Percentiles rank a stretch among this genome's conserved stretches.
Conservation (phyloP, 2,113 vertebrate species). For the Myanophis thanlyinensis region DNA sequence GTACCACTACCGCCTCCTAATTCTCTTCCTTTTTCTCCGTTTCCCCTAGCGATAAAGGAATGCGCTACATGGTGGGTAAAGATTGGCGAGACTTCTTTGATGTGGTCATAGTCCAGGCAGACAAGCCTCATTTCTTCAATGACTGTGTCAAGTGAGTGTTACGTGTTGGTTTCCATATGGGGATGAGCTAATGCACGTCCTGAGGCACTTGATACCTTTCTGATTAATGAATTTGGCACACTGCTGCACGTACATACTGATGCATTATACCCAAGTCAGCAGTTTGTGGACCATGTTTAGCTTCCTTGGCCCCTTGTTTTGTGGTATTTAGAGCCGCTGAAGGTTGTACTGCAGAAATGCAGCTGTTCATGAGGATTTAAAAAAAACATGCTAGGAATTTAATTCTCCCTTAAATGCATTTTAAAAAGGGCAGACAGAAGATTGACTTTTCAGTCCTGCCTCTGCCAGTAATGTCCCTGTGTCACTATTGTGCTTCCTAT, state of each 20-base stretch:
- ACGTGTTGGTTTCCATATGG: background rate
- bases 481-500: background rate
- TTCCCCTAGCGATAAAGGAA: slow-evolving; percentile 77
- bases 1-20: background rate
- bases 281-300: background rate
- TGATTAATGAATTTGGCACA: background rate
- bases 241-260: background rate
- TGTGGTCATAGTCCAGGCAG: slow-evolving; percentile 82
- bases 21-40: background rate
- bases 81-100: slow-evolving; percentile 85
- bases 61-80: slow-evolving; percentile 81
- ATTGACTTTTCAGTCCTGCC: background rate
- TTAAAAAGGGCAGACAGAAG: background rate
- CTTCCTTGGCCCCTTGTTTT: background rate
- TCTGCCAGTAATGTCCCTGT: background rate
- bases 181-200: background rate
- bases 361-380: background rate
- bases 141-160: slow-evolving; percentile 80
- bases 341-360: background rate
- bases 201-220: background rate
- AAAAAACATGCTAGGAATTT: background rate
- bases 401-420: background rate
- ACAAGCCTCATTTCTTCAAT: slow-evolving; percentile 86
- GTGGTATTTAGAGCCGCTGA: background rate
- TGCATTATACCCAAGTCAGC: background rate